Evolutionary conservation across 2,113 vertebrate genomes (phyloP).

Genomic region (Fulica atra): DNA sequence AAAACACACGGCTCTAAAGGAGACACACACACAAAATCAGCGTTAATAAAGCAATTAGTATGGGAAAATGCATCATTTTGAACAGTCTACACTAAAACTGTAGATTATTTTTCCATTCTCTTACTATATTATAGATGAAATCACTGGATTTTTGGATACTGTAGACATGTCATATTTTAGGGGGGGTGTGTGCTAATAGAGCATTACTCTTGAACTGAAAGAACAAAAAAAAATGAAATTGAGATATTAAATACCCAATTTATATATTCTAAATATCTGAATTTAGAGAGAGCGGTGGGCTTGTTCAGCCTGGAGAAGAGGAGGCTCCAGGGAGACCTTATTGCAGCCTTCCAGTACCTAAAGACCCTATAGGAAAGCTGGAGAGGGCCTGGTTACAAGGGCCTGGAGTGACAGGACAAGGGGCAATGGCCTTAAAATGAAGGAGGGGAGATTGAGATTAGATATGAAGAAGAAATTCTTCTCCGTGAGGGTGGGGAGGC

Average conservation of each 20-base stretch:
- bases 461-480: neutral
- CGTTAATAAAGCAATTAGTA: neutral
- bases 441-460: neutral
- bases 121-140: neutral
- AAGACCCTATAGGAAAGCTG: neutral
- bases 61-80: neutral
- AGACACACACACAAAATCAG: neutral
- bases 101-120: neutral
- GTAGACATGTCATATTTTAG: neutral
- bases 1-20: constrained; percentile 76
- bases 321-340: neutral
- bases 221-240: neutral
- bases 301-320: neutral
- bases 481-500: neutral
- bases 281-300: neutral
- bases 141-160: neutral
- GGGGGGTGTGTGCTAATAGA: neutral
- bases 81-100: neutral
- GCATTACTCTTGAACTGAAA: neutral
- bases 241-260: neutral
- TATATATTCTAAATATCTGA: neutral
- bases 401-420: neutral
- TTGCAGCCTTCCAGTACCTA: neutral
- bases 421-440: neutral
- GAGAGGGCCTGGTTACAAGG: too few species aligned